Base-by-base conservation (phyloP, 2,797 vertebrate genomes). In the Pygocentrus nattereri region DNA sequence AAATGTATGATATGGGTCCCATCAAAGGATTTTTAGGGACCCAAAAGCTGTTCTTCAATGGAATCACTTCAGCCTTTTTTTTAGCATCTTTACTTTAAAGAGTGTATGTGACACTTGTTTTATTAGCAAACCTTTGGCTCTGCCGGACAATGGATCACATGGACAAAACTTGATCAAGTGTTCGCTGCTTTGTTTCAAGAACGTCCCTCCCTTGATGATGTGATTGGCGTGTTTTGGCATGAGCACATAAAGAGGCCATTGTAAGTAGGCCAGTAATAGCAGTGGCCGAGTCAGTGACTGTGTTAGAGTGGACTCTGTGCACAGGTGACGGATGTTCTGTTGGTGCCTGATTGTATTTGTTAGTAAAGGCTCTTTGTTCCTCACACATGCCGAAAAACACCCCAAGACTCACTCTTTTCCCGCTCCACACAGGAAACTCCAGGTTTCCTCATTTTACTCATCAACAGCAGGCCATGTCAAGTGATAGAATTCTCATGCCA, bases 381-480 rank as follows among this genome's bases (percentile, higher is more conserved):
- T 75, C 74, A 31, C 44, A 23, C 38, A 73, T 67, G 50, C 52
- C 77, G 78, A 62, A 59, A 90, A 91, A 89, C 81, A 88, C 84
- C 49, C 74, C 83, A 76, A 82, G 82, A 85, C 62, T 62, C 59
- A 73, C 52, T 15, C 78, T 7, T 75, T 90, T 93, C 91, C 90
- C 87, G 79, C 88, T 75, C 80, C 81, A 76, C 79, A 78, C 88
- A 93, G 94, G 93, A 95, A 93, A 87, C 84, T 44, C 87, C 86
- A 64, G 84, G 87, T 72, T 73, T 82, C 72, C 76, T 56, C 82
- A 76, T 52, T 79, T 81, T 84, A 82, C 87, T 15, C 71, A 88
- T 90, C 85, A 83, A 80, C 54, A 41, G 65, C 54, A 70, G 34
- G 10, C 76, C 87, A 23, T 52, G 88, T 88, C 89, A 90, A 90